phyloP scores from a whole-genome alignment of 2,113 vertebrate species.

The Rattus norvegicus region DNA sequence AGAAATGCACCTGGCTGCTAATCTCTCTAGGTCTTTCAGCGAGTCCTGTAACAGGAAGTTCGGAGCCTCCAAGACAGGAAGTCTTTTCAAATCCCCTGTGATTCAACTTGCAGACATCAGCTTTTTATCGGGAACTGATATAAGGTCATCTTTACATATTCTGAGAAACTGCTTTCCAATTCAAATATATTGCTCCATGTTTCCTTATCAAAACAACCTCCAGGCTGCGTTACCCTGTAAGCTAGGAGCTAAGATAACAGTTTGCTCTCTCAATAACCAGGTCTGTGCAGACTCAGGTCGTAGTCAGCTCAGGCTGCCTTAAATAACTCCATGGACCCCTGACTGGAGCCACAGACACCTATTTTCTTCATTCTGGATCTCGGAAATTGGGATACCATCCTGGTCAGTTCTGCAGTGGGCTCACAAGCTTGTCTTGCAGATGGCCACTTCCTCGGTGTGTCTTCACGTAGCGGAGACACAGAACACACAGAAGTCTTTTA shows the following conservation, averaged over 20 bases:
- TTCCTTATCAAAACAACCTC: conserved; percentile 29
- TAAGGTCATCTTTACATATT: conserved; percentile 52
- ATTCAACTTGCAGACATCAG: not conserved
- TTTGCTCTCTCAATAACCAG: not conserved
- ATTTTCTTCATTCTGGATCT: not conserved
- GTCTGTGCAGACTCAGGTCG: not conserved
- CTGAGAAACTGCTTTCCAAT: conserved; percentile 35
- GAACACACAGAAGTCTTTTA: not conserved
- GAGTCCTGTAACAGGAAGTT: not conserved
- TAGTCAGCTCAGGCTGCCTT: not conserved
- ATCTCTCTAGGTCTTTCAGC: not conserved
- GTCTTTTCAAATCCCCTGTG: not conserved
- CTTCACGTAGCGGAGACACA: not conserved
- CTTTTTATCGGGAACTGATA: conserved; percentile 8
- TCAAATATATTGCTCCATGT: not conserved
- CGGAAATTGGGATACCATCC: not conserved
- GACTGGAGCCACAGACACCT: not conserved
- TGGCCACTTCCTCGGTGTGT: not conserved
- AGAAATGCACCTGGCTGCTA: not conserved
- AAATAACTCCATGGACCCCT: not conserved
- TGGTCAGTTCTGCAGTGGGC: not conserved
- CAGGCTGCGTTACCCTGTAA: not conserved
- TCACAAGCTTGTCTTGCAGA: not conserved
- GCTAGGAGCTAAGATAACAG: not conserved
- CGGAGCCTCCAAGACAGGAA: not conserved